Conservation (phyloP, 1,140 invertebrate species). For the Pentalonia nigronervosa region DNA sequence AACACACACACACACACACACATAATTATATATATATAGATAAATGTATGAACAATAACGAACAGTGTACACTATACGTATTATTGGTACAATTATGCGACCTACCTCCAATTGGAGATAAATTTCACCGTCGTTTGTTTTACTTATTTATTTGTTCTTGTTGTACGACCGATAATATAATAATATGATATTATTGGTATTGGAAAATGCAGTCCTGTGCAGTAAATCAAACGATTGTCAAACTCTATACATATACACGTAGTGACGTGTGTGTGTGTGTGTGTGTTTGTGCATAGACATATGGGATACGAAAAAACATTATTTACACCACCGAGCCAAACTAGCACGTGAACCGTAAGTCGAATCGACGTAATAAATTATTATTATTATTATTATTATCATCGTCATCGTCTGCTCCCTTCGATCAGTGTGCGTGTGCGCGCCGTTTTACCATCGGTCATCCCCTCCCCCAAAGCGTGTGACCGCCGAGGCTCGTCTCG, state of each 20-base stretch:
- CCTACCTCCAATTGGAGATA: not conserved
- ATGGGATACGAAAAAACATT: not conserved
- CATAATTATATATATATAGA: not conserved
- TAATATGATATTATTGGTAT: not conserved
- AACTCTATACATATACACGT: not conserved
- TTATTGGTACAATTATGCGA: not conserved
- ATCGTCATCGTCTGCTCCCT: not conserved
- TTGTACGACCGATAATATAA: not conserved
- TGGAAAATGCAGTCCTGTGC: not conserved
- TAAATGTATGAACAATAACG: not conserved
- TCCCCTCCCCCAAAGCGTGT: not conserved
- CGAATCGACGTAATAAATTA: not conserved
- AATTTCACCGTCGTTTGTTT: not conserved
- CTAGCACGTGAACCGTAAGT: not conserved
- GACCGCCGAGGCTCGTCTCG: not conserved
- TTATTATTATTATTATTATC: not conserved
- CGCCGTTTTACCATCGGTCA: not conserved
- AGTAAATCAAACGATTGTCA: conserved; percentile 11
- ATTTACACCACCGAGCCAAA: not conserved
- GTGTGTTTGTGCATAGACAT: not conserved
- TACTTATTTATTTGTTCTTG: conserved; percentile 12
- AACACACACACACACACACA: too few species aligned
- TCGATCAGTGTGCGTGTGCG: not conserved
- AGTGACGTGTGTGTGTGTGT: not conserved
- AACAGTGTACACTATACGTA: not conserved